Evolutionary conservation across 1,140 invertebrate species (phyloP), one percentile per base, ranked within the genome.

Genomic region (Drosophila sulfurigaster): DNA sequence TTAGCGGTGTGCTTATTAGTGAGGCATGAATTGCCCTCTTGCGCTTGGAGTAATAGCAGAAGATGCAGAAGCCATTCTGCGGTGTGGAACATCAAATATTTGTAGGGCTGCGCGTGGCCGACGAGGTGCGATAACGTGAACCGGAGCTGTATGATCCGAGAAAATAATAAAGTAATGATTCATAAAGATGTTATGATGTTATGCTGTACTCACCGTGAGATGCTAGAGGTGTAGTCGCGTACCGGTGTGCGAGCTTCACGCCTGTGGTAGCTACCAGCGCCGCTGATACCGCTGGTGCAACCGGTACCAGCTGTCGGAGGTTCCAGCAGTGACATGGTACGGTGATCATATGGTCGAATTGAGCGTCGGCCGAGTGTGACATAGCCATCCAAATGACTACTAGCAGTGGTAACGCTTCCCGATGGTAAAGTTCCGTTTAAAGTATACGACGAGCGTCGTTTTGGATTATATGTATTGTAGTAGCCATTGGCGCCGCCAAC

Each of bases 61-160:
- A 92, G 56, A 92, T 92, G 76, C 91, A 92, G 80, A 92, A 92
- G 46, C 91, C 91, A 82, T 92, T 92, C 83, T 92, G 91, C 67
- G 91, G 91, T 76, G 91, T 92, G 76, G 90, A 75, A 91, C 89
- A 92, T 92, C 91, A 92, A 92, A 92, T 92, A 43, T 92, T 92
- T 76, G 91, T 92, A 2, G 91, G 91, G 62, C 91, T 92, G 38
- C 91, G 90, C 0, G 91, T 81, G 13, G 86, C 83, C 38, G 91
- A 92, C 5, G 91, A 88, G 38, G 90, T 92, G 41, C 91, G 87
- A 54, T 91, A 91, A 8, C 79, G 90, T 0, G 91, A 91, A 30
- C 87, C 87, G 5, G 91, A 87, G 15, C 91, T 92, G 32, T 10
- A 43, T n/a, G 35, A 35, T 11, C 35, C 13, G 20, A 13, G 49